A percentile compares a stretch with the other conserved stretches of the same genome.
Evolutionary conservation across 2,797 vertebrate genomes (phyloP).

Genomic region (Botia kubotai): DNA sequence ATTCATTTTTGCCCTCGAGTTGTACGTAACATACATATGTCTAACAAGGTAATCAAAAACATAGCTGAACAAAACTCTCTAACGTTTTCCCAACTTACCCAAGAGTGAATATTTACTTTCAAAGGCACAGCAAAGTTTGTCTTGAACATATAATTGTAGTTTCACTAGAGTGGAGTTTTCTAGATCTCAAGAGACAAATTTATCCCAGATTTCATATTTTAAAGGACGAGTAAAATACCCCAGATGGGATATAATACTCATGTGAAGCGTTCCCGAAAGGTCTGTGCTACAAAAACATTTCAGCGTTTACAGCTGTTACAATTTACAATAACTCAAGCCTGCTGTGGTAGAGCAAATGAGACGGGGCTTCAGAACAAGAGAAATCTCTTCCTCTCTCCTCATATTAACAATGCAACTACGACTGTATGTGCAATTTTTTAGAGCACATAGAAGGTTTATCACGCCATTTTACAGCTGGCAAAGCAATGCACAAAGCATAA

Average conservation of each 20-base stretch:
- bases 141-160: constrained; percentile 7
- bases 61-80: background rate
- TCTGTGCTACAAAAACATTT: constrained; percentile 44
- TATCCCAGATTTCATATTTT: constrained; percentile 32
- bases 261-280: constrained; percentile 42
- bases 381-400: background rate
- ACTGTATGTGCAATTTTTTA: background rate
- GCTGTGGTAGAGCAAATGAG: constrained; percentile 32
- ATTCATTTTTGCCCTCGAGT: no score
- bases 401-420: constrained; percentile 23
- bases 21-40: no score
- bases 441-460: background rate
- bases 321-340: constrained; percentile 14
- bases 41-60: background rate
- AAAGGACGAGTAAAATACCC: constrained; percentile 36
- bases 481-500: constrained; percentile 1
- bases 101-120: constrained; percentile 19
- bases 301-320: constrained; percentile 41
- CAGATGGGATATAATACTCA: constrained; percentile 45
- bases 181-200: constrained; percentile 10
- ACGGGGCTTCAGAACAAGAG: constrained; percentile 6
- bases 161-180: constrained; percentile 17
- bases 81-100: background rate
- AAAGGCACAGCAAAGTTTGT: constrained; percentile 24
- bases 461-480: constrained; percentile 22